A percentile compares a stretch with the other conserved stretches of the same genome.
These are phyloP conservation scores for Scaptomyza tumidula DNA, from an alignment of 2,888 invertebrate species.

Conservation along the genomic window DNA sequence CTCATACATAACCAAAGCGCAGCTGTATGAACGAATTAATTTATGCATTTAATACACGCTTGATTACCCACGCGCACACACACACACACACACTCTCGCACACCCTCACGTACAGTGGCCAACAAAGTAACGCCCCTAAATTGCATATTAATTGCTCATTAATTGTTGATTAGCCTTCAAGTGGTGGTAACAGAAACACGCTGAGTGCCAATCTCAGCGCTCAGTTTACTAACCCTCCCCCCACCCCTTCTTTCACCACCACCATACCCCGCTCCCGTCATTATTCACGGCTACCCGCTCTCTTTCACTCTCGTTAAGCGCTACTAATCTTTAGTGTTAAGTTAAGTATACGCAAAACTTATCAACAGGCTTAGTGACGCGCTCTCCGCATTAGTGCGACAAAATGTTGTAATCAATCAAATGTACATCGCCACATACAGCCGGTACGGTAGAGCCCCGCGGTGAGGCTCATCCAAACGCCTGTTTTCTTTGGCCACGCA, in stretches of 20 bases:
- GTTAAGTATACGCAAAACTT: slow-evolving; percentile 68
- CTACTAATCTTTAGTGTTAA: slow-evolving; percentile 61
- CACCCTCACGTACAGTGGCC: slow-evolving; percentile 5
- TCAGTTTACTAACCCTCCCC: neutral
- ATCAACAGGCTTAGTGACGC: slow-evolving; percentile 51
- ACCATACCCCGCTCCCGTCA: neutral
- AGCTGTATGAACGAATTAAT: slow-evolving; percentile 41
- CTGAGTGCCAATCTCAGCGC: slow-evolving; percentile 43
- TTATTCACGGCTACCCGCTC: neutral
- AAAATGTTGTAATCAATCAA: slow-evolving; percentile 79
- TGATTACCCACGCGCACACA: slow-evolving; percentile 35
- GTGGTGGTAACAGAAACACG: slow-evolving; percentile 38
- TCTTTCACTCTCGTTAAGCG: slow-evolving; percentile 25
- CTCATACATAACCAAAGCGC: slow-evolving; percentile 1
- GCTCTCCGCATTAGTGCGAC: slow-evolving; percentile 66
- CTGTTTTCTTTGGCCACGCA: slow-evolving; percentile 41
- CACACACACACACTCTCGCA: slow-evolving; percentile 7
- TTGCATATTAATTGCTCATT: slow-evolving; percentile 79
- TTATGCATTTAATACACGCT: slow-evolving; percentile 63
- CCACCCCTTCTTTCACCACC: neutral
- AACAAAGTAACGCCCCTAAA: slow-evolving; percentile 49
- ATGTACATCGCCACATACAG: slow-evolving; percentile 23
- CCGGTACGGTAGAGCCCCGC: slow-evolving; percentile 23
- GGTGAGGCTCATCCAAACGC: slow-evolving; percentile 23
- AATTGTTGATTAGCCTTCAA: slow-evolving; percentile 73